A percentile compares a stretch with the other conserved stretches of the same genome.
These are phyloP conservation scores for Itoplectis maculator DNA, from an alignment of 2,888 invertebrate genomes.

Conservation along the genomic window DNA sequence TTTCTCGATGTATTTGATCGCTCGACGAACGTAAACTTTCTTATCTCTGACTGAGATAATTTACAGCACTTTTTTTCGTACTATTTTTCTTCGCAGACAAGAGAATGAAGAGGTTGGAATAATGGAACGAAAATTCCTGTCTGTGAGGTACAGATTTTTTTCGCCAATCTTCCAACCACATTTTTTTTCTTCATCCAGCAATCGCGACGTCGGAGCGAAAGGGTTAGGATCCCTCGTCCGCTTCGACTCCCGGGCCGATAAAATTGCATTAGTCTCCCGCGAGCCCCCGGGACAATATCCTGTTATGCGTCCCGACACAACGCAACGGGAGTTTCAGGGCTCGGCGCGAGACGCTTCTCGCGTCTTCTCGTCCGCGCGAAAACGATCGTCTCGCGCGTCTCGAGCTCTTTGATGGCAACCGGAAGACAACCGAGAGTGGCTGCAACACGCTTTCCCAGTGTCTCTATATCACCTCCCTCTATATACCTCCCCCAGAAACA, in stretches of 20 bases:
- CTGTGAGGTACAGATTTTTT: too few relatives aligned
- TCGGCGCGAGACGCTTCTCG: background rate
- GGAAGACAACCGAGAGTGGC: constrained; percentile 65
- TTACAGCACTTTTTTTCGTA: background rate
- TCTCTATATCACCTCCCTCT: constrained; percentile 3
- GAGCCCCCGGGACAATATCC: background rate
- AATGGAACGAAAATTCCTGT: background rate
- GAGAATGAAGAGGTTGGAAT: too few relatives aligned
- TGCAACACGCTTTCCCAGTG: constrained; percentile 43
- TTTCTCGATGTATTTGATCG: too few relatives aligned
- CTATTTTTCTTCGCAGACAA: too few relatives aligned
- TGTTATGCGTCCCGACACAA: background rate
- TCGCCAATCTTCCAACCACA: background rate
- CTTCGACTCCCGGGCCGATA: background rate
- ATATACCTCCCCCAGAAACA: background rate
- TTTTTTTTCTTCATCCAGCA: background rate
- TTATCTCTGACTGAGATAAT: background rate
- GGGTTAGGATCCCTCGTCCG: background rate
- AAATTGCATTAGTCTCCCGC: constrained; percentile 35
- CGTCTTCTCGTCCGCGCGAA: constrained; percentile 2
- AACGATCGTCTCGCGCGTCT: constrained; percentile 60
- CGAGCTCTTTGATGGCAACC: constrained; percentile 63
- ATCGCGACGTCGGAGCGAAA: background rate
- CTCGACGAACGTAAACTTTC: background rate
- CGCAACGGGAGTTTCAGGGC: background rate